Evolutionary conservation across 2,797 vertebrate genomes (phyloP), one percentile per base, ranked within the genome.

Genomic region (Chloroceryle amazona): DNA sequence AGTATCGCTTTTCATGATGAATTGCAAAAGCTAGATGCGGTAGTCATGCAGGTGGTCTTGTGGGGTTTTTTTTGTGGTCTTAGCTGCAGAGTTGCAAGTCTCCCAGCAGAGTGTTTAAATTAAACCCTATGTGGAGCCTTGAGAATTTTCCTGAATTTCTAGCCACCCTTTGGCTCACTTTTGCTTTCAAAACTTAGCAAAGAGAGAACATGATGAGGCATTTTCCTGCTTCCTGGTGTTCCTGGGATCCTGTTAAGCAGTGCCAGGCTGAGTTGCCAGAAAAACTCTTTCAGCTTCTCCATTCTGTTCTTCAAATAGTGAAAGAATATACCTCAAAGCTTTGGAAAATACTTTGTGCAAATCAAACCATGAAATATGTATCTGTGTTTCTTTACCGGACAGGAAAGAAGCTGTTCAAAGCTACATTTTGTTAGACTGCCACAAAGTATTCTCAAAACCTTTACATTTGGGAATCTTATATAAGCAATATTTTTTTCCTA

Each of bases 221-320:
- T 51, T 61, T 62, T 57, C 81, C 54, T 31, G 21, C 25, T 95
- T 93, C 93, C 85, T 74, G 63, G 66, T 61, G 82, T 47, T 90
- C 51, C 81, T 71, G 66, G 78, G 89, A 93, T 93, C 75, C 67
- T 66, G 97, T 94, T 85, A 63, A 91, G 78, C 79, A 81, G 81
- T 51, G 68, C 57, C 86, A 96, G 91, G 55, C 72, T 91, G 89
- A 96, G 89, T 72, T 87, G 67, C 65, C 80, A 37, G 93, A 79
- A 11, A 81, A 7, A 51, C 55, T 96, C 90, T 97, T 97, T 92
- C 83, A 95, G 90, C 80, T 81, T 89, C 79, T 96, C 91, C 78
- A 93, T 80, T 96, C 70, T 89, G 19, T 76, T 96, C 95, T 97
- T 97, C 88, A 97, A 97, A 97, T 31, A 44, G n/a, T 76, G 88